Base-by-base conservation (phyloP, 2,113 vertebrate genomes). In the Rhombomys opimus region DNA sequence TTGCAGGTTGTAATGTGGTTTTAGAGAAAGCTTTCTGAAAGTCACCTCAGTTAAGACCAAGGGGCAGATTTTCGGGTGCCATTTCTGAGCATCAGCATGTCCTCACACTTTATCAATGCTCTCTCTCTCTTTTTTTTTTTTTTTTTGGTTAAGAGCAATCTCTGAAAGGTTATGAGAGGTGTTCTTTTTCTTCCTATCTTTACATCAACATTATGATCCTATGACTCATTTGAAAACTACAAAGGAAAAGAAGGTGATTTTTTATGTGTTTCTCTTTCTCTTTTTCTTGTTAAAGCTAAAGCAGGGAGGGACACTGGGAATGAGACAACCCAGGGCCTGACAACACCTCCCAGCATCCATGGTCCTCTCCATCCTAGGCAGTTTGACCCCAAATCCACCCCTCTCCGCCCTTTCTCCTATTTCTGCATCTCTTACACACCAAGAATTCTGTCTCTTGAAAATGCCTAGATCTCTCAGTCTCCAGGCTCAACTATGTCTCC, bases 161-260 rank as follows among this genome's bases (percentile, higher is more conserved):
- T 92, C n/a, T 7, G 35, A n/a, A 23, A 4, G 0, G 1, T 87
- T 70, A 54, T 92, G 32, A 61, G 4, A 46, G 50, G 41, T 41
- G 41, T 41, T 41, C 41, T 41, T 77, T 41, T 20, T 93, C 22
- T 50, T 94, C 65, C 20, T 35, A 50, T 76, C 65, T 84, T 86
- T 70, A 90, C 41, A 61, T 94, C 76, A 81, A 61, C 89, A 92
- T 27, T 54, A 93, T 78, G 46, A 27, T 61, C 32, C 81, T 59
- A 32, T 41, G 84, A 78, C 23, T 96, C 57, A 88, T 27, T 93
- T 87, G 72, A 70, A 94, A 95, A 89, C 76, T 25, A 15, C 88
- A 41, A 81, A 32, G 54, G 89, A 59, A 92, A 92, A 72, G 84
- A 12, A 80, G 32, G 2, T 2, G 65, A 11, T 77, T 72, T 61